Percentiles rank a stretch among this genome's conserved stretches.
phyloP scores from a whole-genome alignment of 2,888 invertebrate species.

The Osedax frankpressi region DNA sequence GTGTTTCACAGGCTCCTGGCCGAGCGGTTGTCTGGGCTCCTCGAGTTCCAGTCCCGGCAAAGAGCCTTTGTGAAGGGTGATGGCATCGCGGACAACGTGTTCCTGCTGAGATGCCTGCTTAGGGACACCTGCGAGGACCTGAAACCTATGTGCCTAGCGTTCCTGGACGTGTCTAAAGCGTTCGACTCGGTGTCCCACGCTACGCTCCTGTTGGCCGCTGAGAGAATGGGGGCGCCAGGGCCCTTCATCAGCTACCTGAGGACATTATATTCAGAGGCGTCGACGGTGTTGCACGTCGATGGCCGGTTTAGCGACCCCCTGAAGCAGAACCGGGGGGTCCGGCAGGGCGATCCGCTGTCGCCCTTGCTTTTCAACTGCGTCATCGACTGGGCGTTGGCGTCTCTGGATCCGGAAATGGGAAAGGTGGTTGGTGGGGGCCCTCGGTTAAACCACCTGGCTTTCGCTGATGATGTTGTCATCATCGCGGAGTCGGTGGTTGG shows the following conservation, averaged over 20 bases:
- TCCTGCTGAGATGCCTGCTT: not conserved
- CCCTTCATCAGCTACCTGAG: not conserved
- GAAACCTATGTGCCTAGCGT: not conserved
- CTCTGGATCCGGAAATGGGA: not conserved
- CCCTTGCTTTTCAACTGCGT: not conserved
- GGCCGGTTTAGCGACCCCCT: not conserved
- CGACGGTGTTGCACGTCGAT: not conserved
- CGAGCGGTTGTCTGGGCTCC: not conserved
- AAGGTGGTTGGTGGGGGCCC: not conserved
- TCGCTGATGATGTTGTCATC: not conserved
- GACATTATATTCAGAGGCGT: not conserved
- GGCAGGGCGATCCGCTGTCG: not conserved
- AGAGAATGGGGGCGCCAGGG: not conserved
- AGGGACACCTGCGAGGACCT: not conserved
- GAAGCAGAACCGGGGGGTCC: not conserved
- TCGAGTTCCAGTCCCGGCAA: not conserved
- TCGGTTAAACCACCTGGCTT: not conserved
- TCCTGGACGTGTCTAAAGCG: not conserved
- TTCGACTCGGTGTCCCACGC: constrained; percentile 2
- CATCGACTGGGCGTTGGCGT: not conserved
- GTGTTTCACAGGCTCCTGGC: constrained; percentile 4
- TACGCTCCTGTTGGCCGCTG: not conserved
- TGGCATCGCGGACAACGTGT: no score
- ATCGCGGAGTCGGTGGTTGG: not conserved
- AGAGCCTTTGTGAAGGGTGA: not conserved